These are phyloP conservation scores for Gorsachius magnificus DNA, from an alignment of 2,797 vertebrate genomes.

Conservation along the genomic window DNA sequence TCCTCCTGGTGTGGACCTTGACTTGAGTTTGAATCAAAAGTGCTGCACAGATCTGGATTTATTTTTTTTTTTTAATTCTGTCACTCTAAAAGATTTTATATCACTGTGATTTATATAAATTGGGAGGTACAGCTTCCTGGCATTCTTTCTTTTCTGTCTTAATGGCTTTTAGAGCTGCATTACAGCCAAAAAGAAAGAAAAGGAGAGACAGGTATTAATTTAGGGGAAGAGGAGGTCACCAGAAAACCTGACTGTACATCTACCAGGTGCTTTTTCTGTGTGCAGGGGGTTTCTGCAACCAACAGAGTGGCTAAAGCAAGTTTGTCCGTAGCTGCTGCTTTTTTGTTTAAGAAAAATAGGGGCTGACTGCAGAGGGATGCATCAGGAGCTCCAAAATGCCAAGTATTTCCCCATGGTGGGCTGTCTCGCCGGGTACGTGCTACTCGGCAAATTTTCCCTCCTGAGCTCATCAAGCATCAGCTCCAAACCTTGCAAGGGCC, in stretches of 20 bases:
- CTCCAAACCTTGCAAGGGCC: neutral
- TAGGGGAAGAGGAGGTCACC: neutral
- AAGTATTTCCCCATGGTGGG: neutral
- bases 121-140: neutral
- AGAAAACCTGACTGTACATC: neutral
- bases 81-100: neutral
- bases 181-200: neutral
- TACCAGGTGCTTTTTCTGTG: neutral
- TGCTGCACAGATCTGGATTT: neutral
- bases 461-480: neutral
- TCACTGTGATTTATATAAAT: neutral
- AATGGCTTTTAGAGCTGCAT: neutral
- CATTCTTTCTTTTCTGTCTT: neutral
- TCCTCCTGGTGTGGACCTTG: neutral
- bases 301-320: neutral
- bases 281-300: neutral
- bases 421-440: accelerated
- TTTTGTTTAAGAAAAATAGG: neutral
- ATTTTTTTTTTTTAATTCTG: neutral
- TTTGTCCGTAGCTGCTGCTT: neutral
- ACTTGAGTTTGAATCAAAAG: neutral
- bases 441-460: neutral
- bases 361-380: accelerated
- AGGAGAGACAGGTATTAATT: neutral
- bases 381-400: neutral